Evolutionary conservation across 1,140 invertebrate species (phyloP).

Genomic region (Drosophila cardini): DNA sequence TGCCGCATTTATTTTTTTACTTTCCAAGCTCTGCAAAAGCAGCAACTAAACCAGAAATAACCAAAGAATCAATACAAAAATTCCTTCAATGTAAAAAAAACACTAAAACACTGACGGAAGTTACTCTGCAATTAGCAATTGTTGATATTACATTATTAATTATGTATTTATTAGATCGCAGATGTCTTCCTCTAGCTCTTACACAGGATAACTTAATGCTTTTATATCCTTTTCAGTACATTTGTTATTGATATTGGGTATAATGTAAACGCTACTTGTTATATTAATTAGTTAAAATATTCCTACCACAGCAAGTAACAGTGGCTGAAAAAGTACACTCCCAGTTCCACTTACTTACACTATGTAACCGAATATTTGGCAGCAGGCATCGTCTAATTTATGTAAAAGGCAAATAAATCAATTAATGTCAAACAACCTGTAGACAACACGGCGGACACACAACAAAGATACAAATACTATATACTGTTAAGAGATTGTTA

Average conservation of each 20-base stretch:
- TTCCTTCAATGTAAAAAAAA: neutral
- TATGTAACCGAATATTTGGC: constrained; percentile 57
- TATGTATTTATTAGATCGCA: too few species aligned
- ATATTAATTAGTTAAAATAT: constrained; percentile 34
- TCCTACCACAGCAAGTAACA: neutral
- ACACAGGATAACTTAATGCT: neutral
- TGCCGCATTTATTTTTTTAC: neutral
- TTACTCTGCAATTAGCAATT: neutral
- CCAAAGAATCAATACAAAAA: constrained; percentile 10
- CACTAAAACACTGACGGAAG: neutral
- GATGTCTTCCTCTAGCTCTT: neutral
- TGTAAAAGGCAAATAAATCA: constrained; percentile 84
- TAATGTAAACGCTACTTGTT: neutral
- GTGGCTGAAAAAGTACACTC: neutral
- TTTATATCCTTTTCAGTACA: neutral
- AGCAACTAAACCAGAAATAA: constrained; percentile 2
- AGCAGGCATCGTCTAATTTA: constrained; percentile 66
- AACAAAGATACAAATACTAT: constrained; percentile 44
- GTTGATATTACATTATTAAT: too few species aligned
- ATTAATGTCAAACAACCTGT: constrained; percentile 84
- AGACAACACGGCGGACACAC: constrained; percentile 42
- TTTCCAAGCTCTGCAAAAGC: neutral
- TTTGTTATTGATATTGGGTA: neutral
- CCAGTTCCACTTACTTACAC: constrained; percentile 2
- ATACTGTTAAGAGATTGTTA: neutral